phyloP scores from a whole-genome alignment of 2,797 vertebrate species.

The Cyclura pinguis region DNA sequence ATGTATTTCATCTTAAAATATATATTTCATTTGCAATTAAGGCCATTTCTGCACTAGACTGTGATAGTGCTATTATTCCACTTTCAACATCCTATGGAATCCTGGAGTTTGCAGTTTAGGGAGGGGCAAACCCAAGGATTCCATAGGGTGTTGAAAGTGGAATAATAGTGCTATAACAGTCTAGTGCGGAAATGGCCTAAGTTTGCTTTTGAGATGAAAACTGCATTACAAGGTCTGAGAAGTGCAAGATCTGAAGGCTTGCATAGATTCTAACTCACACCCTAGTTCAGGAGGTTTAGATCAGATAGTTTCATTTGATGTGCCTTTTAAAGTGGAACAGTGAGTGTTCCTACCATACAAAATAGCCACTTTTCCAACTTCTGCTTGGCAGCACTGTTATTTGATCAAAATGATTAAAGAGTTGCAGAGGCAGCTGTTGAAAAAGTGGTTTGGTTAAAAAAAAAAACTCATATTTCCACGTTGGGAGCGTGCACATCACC shows the following conservation, averaged over 20 bases:
- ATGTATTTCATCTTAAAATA: background rate
- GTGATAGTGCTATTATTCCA: too few relatives aligned
- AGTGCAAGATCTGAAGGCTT: background rate
- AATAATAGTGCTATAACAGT: too few relatives aligned
- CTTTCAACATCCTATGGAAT: too few relatives aligned
- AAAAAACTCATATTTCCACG: background rate
- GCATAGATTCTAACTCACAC: background rate
- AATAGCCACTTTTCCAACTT: background rate
- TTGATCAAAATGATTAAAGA: constrained; percentile 17
- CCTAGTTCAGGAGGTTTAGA: background rate
- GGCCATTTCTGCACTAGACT: too few relatives aligned
- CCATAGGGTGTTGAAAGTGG: too few relatives aligned
- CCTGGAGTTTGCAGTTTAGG: background rate
- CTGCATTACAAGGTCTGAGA: background rate
- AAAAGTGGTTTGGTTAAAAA: background rate
- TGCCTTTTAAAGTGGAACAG: background rate
- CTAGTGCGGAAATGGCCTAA: too few relatives aligned
- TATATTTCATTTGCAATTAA: background rate
- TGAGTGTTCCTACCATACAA: background rate
- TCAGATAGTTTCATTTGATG: background rate
- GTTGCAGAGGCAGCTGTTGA: background rate
- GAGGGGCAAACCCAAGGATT: too few relatives aligned
- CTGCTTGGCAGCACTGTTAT: background rate
- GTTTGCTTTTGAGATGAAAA: background rate
- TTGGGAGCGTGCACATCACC: background rate